phyloP scores from a whole-genome alignment of 2,113 vertebrate species.

The Vanacampus margaritifer region DNA sequence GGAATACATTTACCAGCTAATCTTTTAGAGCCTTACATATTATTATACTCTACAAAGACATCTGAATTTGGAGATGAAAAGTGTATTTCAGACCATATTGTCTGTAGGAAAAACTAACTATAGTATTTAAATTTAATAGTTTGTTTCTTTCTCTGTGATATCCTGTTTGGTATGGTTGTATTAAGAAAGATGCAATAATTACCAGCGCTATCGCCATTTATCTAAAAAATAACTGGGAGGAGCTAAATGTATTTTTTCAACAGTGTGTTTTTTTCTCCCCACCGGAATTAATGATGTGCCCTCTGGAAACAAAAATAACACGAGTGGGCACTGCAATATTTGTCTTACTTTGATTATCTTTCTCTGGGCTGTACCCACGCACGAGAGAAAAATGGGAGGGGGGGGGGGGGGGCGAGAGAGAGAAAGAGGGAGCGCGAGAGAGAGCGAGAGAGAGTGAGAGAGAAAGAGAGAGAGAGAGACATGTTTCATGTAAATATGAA shows the following conservation, averaged over 20 bases:
- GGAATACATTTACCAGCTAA: background rate
- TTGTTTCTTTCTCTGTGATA: background rate
- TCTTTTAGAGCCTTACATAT: background rate
- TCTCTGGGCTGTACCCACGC: background rate
- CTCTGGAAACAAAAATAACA: background rate
- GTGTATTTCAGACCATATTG: background rate
- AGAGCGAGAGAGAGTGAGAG: background rate
- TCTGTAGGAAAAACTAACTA: background rate
- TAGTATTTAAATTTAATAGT: background rate
- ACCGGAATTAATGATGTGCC: background rate
- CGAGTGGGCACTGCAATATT: background rate
- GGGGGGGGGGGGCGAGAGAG: too few relatives aligned
- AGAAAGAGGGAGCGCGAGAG: background rate
- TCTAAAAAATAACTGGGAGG: background rate
- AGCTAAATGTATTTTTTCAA: background rate
- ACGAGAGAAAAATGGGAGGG: background rate
- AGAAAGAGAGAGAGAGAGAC: background rate
- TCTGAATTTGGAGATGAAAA: background rate
- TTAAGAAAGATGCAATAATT: background rate
- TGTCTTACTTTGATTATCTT: background rate
- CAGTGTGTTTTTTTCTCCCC: background rate
- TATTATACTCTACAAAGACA: background rate
- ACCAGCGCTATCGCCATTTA: background rate
- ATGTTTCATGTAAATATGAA: slow-evolving; percentile 67
- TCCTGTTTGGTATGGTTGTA: background rate